Evolutionary conservation across 2,113 vertebrate species (phyloP).

Genomic region (Thunnus thynnus): DNA sequence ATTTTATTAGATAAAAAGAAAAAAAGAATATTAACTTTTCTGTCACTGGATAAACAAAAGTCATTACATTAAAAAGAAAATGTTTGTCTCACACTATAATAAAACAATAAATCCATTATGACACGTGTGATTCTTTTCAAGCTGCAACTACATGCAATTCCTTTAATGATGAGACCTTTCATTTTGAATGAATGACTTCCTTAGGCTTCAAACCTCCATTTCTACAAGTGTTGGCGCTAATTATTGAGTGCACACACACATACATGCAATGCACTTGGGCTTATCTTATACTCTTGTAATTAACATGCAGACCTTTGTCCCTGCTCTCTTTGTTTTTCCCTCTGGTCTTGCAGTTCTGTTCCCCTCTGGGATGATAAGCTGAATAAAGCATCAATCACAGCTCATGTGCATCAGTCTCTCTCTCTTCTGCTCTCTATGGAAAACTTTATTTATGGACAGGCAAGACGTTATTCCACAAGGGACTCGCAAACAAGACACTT

Average conservation of each 20-base stretch:
- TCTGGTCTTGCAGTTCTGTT: slow-evolving; percentile 37
- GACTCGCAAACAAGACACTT: slow-evolving; percentile 11
- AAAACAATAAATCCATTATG: background rate
- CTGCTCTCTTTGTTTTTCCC: slow-evolving; percentile 27
- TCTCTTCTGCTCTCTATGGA: slow-evolving; percentile 36
- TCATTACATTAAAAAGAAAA: background rate
- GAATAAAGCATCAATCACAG: slow-evolving; percentile 66
- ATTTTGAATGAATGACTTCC: slow-evolving; percentile 16
- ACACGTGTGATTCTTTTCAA: background rate
- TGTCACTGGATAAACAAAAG: no score
- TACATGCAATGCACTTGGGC: slow-evolving; percentile 45
- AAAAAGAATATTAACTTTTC: no score
- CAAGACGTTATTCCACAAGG: slow-evolving; percentile 18
- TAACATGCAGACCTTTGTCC: slow-evolving; percentile 51
- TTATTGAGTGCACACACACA: slow-evolving; percentile 26
- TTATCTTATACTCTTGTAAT: slow-evolving; percentile 64
- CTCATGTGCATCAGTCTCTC: slow-evolving; percentile 38
- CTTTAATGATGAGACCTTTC: background rate
- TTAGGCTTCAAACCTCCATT: background rate
- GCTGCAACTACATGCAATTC: background rate
- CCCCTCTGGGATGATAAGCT: slow-evolving; percentile 53
- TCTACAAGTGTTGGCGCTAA: background rate
- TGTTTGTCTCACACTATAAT: no score
- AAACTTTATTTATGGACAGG: slow-evolving; percentile 45
- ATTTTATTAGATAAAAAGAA: no score